Evolutionary conservation across 2,797 vertebrate species (phyloP).

Genomic region (Sylvia borin): DNA sequence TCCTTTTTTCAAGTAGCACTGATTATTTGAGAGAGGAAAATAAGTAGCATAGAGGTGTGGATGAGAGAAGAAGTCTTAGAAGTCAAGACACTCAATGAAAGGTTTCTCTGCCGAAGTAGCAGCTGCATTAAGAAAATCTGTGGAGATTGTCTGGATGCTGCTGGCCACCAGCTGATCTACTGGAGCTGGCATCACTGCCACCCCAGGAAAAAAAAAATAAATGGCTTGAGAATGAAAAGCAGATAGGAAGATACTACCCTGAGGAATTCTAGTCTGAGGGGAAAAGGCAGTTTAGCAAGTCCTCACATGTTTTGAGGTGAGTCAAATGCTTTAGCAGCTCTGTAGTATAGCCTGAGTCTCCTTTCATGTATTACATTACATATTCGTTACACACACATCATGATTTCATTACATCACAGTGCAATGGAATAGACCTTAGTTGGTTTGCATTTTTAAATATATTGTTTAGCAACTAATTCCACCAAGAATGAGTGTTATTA

Average conservation of each 20-base stretch:
- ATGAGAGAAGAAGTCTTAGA: neutral
- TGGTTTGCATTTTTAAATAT: neutral
- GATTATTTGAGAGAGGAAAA: neutral
- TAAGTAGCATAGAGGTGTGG: neutral
- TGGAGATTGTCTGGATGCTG: neutral
- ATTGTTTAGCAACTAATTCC: conserved; percentile 10
- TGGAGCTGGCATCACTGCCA: neutral
- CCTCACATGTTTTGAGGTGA: neutral
- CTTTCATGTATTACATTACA: neutral
- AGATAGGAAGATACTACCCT: neutral
- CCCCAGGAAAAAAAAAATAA: neutral
- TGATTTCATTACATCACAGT: neutral
- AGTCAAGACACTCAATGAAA: neutral
- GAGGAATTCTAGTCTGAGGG: neutral
- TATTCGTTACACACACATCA: neutral
- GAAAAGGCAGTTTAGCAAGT: conserved; percentile 9
- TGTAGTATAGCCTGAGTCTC: neutral
- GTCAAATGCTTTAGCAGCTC: neutral
- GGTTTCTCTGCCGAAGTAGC: neutral
- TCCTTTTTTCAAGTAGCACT: neutral
- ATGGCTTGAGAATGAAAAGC: neutral
- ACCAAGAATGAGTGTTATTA: neutral
- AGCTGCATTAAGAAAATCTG: neutral
- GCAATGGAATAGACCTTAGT: neutral
- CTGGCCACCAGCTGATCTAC: neutral